Evolutionary conservation across 2,888 invertebrate genomes (phyloP), one percentile per base, ranked within the genome.

Genomic region (Meteorus colon): DNA sequence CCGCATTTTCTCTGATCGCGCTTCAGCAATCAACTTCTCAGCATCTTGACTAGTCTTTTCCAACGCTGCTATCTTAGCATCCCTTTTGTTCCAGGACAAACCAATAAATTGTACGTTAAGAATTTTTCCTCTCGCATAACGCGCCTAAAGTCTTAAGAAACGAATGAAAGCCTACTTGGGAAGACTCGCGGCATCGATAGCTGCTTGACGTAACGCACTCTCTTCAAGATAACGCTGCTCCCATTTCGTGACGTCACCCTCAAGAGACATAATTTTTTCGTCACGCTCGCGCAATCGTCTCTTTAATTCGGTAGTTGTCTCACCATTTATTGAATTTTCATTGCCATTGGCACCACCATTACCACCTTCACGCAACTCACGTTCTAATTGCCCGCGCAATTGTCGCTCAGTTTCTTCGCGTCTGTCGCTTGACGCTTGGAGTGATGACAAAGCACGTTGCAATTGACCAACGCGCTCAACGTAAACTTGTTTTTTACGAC

Each of bases 331-430:
- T 81, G 89, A 83, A 71, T 90, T 83, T 81, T 91, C 84, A 87
- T 90, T 86, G 79, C 89, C 86, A 31, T 85, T 85, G 48, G 83
- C 82, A 34, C 86, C 84, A 66, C 86, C 84, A 19, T 83, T 86
- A 24, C 86, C 87, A 55, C 90, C 86, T 80, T 89, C 92, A 81
- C 94, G 94, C 79, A 97, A 91, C 90, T 97, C 97, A 83, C 94
- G 93, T 89, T 97, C 97, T 31, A 97, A 92, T 86, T 97, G 96
- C 55, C 95, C 93, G 76, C 97, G 91, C 80, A 97, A 91, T 87
- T 96, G 95, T 83, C 95, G 92, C 90, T 97, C 96, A 62, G 96
- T 95, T 88, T 95, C 95, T 88, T 97, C 96, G 78, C 96, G 92
- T 81, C 96, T 92, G 86, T 97, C 96, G 84, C 95, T 95, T 8